A percentile compares a stretch with the other conserved stretches of the same genome.
Conservation (phyloP, 35 echinoderm and acorn worm genomes). For the Ptychodera flava region DNA sequence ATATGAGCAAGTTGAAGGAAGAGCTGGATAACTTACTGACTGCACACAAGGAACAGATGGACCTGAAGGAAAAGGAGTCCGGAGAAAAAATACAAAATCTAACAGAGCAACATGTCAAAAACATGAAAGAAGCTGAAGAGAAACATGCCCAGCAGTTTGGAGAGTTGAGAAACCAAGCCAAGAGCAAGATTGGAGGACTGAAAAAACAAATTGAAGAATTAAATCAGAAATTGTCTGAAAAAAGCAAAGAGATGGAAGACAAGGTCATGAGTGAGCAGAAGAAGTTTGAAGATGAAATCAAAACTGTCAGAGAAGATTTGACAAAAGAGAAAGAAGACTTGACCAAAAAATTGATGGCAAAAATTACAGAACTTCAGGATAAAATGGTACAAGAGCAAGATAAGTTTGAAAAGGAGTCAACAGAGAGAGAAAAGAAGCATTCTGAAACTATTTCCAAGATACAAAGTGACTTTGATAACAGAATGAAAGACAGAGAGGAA, state of each 20-base stretch:
- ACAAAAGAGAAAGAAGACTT: conserved; percentile 13
- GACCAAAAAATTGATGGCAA: conserved; percentile 7
- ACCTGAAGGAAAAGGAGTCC: conserved; percentile 27
- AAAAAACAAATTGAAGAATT: conserved; percentile 59
- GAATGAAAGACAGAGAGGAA: conserved; percentile 56
- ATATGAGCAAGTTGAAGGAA: conserved; percentile 24
- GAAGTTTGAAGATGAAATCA: conserved; percentile 9
- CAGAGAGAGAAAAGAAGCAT: conserved; percentile 18
- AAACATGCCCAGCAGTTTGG: conserved; percentile 55
- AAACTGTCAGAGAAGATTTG: background rate
- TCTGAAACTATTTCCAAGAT: conserved; percentile 8
- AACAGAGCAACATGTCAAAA: conserved; percentile 40
- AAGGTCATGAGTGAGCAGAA: conserved; percentile 25
- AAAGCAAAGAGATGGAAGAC: conserved; percentile 39
- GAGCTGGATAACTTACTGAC: conserved; percentile 14
- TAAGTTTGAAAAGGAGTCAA: background rate
- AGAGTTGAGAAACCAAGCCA: conserved; percentile 77
- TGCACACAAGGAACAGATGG: conserved; percentile 16
- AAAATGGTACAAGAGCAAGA: conserved; percentile 16
- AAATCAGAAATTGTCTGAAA: conserved; percentile 21
- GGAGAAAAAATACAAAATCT: conserved; percentile 41
- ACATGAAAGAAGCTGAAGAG: conserved; percentile 42
- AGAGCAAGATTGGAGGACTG: conserved; percentile 56
- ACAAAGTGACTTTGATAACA: conserved; percentile 9
- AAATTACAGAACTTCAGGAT: conserved; percentile 17